phyloP scores from a whole-genome alignment of 2,113 vertebrate genomes.

The Piaya cayana region DNA sequence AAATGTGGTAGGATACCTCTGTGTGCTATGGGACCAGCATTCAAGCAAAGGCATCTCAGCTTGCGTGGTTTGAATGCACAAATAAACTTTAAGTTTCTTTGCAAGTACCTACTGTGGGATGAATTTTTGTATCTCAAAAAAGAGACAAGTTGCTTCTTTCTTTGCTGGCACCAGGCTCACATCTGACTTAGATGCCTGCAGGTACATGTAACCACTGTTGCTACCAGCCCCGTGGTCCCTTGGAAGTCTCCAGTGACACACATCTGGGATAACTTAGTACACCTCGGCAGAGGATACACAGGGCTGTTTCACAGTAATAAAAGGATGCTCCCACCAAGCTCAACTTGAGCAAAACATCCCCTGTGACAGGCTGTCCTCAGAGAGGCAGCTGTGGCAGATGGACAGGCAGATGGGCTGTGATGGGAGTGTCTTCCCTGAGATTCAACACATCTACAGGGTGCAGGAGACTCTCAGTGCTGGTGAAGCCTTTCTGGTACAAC shows the following conservation, averaged over 20 bases:
- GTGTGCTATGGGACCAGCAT: background rate
- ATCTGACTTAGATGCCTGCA: too few relatives aligned
- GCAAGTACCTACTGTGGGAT: background rate
- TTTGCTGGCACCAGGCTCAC: background rate
- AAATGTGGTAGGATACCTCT: background rate
- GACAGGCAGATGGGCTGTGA: accelerated
- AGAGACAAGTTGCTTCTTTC: background rate
- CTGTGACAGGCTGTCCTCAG: background rate
- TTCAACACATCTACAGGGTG: accelerated
- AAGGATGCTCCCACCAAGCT: background rate
- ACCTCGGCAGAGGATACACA: background rate
- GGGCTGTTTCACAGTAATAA: background rate
- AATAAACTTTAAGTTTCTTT: background rate
- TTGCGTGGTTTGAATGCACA: background rate
- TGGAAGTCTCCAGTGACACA: background rate
- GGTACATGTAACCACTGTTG: accelerated
- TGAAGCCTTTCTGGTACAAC: background rate
- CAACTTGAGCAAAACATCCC: background rate
- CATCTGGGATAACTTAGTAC: background rate
- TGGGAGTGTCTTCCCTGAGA: background rate
- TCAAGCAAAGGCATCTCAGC: accelerated
- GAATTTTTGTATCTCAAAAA: background rate
- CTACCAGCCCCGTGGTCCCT: accelerated
- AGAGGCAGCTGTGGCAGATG: background rate
- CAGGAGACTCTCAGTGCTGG: background rate